phyloP scores from a whole-genome alignment of 2,797 vertebrate genomes.

The Acipenser ruthenus region DNA sequence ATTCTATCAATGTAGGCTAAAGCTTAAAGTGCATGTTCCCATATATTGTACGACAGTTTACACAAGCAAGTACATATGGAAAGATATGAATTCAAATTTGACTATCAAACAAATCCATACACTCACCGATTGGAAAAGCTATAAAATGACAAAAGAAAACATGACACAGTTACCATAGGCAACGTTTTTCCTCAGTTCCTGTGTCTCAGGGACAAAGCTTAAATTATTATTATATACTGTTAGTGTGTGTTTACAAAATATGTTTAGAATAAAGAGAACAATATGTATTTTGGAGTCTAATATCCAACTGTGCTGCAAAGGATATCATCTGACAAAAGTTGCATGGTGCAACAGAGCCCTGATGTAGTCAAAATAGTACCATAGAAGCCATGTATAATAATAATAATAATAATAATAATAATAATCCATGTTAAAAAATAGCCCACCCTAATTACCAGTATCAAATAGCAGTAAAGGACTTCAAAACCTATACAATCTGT shows the following conservation, averaged over 20 bases:
- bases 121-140: conserved; percentile 21
- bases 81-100: neutral
- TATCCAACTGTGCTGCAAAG: no score
- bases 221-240: conserved; percentile 24
- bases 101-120: conserved; percentile 4
- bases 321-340: no score
- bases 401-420: no score
- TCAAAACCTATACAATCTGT: conserved; percentile 37
- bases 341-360: no score
- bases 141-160: conserved; percentile 19
- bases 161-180: conserved; percentile 26
- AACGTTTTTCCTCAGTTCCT: conserved; percentile 17
- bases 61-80: neutral
- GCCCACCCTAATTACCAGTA: neutral
- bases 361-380: no score
- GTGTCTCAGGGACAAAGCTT: conserved; percentile 18
- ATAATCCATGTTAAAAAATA: no score
- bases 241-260: conserved; percentile 23
- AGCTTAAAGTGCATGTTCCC: neutral
- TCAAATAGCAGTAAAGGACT: conserved; percentile 20
- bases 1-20: no score
- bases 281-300: neutral
- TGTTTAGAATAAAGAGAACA: conserved; percentile 18
- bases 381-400: no score
- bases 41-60: neutral